Conservation (phyloP, 2,113 vertebrate genomes). For the Dicentrarchus labrax region DNA sequence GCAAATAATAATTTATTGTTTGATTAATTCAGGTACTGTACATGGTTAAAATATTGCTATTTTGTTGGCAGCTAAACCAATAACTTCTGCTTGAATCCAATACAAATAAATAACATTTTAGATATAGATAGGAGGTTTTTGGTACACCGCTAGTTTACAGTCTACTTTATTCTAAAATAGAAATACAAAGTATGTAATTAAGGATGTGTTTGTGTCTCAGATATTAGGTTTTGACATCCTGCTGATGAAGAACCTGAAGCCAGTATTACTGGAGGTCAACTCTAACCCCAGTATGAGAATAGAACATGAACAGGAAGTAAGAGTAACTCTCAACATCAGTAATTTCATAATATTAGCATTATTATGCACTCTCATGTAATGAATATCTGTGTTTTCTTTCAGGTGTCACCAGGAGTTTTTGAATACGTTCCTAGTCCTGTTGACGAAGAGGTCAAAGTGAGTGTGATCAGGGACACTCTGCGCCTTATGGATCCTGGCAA, state of each 20-base stretch:
- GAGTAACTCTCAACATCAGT: conserved; percentile 8
- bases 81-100: not conserved
- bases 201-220: conserved; percentile 78
- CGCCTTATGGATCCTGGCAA: conserved; percentile 92
- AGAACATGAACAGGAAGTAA: conserved; percentile 95
- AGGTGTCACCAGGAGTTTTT: conserved; percentile 95
- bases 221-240: conserved; percentile 99
- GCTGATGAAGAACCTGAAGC: conserved; percentile 96
- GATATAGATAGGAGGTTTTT: not conserved
- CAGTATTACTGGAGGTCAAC: conserved; percentile 96
- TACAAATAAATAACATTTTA: not conserved
- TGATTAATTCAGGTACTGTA: not conserved
- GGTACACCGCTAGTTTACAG: not conserved
- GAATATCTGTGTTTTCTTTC: conserved; percentile 36
- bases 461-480: conserved; percentile 96
- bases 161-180: not conserved
- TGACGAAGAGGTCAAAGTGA: conserved; percentile 96
- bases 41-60: not conserved
- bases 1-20: not conserved
- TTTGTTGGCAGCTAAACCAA: not conserved
- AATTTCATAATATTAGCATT: not conserved
- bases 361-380: not conserved
- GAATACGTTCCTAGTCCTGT: conserved; percentile 95
- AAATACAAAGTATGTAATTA: not conserved
- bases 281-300: conserved; percentile 99